Conservation (phyloP, 2,113 vertebrate genomes). For the Thamnaconus septentrionalis region DNA sequence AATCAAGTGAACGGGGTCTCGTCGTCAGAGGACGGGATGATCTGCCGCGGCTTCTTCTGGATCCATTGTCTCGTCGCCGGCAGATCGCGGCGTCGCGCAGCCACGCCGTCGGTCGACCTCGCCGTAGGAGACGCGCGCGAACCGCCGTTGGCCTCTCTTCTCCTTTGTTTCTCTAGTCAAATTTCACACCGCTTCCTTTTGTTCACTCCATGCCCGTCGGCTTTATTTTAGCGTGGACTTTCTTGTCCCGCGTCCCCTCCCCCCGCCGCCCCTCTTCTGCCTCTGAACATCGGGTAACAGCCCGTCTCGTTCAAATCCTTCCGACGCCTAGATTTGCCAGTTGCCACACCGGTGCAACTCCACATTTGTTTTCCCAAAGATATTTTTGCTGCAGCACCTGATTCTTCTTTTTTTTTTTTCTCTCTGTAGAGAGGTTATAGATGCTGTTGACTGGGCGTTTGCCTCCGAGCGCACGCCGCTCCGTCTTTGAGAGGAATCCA, state of each 20-base stretch:
- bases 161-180: neutral
- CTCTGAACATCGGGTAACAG: neutral
- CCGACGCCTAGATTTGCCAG: conserved; percentile 15
- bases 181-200: no score
- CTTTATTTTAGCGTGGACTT: conserved; percentile 2
- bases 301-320: neutral
- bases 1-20: neutral
- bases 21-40: conserved; percentile 7
- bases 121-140: conserved; percentile 41
- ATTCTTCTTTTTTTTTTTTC: conserved; percentile 1
- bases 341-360: conserved; percentile 1
- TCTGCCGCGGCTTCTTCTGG: conserved; percentile 23
- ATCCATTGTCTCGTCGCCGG: conserved; percentile 25
- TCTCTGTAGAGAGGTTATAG: conserved; percentile 21
- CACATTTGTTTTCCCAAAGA: conserved; percentile 21
- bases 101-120: conserved; percentile 21
- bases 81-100: no score
- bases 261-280: neutral
- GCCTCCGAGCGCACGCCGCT: neutral
- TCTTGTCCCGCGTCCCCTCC: conserved; percentile 8
- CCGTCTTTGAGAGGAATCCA: conserved; percentile 17
- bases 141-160: conserved; percentile 15
- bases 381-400: conserved; percentile 23
- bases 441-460: conserved; percentile 28
- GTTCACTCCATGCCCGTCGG: no score